Evolutionary conservation across 2,113 vertebrate species (phyloP).

Genomic region (Stercorarius parasiticus): DNA sequence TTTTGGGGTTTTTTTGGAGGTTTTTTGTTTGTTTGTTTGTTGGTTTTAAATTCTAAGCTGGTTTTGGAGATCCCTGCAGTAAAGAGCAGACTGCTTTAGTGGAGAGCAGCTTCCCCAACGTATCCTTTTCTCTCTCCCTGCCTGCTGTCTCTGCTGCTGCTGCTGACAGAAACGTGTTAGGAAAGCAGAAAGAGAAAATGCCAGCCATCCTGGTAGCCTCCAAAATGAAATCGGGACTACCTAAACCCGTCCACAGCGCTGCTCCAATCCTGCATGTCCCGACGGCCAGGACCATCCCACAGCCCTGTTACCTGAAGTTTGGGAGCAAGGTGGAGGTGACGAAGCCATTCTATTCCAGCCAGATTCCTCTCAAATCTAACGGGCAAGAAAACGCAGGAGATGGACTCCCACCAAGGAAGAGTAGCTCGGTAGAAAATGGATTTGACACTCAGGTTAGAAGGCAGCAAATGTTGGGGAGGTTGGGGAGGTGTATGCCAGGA

Average conservation of each 20-base stretch:
- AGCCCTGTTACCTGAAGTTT: constrained; percentile 84
- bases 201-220: constrained; percentile 93
- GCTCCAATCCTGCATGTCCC: constrained; percentile 88
- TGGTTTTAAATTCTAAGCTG: not conserved
- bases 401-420: constrained; percentile 68
- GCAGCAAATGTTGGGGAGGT: not conserved
- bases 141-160: constrained; percentile 72
- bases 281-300: constrained; percentile 79
- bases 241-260: constrained; percentile 93
- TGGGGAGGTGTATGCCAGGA: not conserved
- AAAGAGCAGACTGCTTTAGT: not conserved
- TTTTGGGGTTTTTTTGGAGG: not conserved
- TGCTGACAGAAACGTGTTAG: constrained; percentile 76
- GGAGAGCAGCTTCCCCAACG: constrained; percentile 39
- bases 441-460: constrained; percentile 89
- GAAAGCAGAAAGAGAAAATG: constrained; percentile 87
- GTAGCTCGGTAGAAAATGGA: constrained; percentile 71
- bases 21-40: not conserved
- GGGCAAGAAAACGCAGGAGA: constrained; percentile 72
- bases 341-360: constrained; percentile 78
- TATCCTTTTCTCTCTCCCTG: constrained; percentile 21
- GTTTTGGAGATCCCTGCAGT: not conserved
- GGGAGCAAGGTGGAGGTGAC: constrained; percentile 82
- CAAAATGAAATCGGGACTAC: constrained; percentile 98
- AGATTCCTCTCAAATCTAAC: constrained; percentile 80